Evolutionary conservation across 1,140 invertebrate genomes (phyloP), one percentile per base, ranked within the genome.

Genomic region (Neomicropteryx cornuta): DNA sequence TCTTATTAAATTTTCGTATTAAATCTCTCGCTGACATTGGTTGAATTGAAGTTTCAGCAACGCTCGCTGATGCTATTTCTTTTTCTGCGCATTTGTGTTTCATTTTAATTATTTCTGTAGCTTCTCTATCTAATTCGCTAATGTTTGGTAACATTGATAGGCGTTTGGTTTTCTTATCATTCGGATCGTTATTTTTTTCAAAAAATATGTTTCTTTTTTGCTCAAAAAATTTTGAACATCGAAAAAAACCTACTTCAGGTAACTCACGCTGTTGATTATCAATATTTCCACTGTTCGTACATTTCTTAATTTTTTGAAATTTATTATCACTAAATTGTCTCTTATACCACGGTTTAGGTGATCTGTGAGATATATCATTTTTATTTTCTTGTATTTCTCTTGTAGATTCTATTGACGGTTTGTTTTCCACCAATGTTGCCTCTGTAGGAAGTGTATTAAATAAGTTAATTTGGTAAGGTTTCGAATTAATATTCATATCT

Each of bases 51-150:
- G 13, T 18, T 13, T 36, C 18, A 24, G 13, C 37, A 21, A 31
- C 18, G 28, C 19, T 4, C 11, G 4, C 14, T 18, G 10, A 6
- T 19, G 10, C 29, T 14, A 42, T 20, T 8, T 38, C 35, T 10
- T 45, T 39, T 30, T 35, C 21, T 3, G 34, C 34, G 14, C 22
- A 45, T 8, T 37, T 33, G 35, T 48, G 41, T 19, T 49, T 39
- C 4, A 41, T 55, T 45, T 76, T 71, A 19, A 87, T 73, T 39
- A 87, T 83, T 52, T 81, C 78, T 1, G 75, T 71, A 2, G 83
- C 83, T 61, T 87, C 81, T 49, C 78, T 71, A 54, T 88, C 83
- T 17, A 87, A 59, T 50, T 86, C 81, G 51, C 82, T 86, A 42
- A 87, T 85, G 51, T 81, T 87, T 1, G 79, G 76, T n/a, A 87